A percentile compares a stretch with the other conserved stretches of the same genome.
Evolutionary conservation across 2,113 vertebrate genomes (phyloP).

Genomic region (Calonectris borealis): DNA sequence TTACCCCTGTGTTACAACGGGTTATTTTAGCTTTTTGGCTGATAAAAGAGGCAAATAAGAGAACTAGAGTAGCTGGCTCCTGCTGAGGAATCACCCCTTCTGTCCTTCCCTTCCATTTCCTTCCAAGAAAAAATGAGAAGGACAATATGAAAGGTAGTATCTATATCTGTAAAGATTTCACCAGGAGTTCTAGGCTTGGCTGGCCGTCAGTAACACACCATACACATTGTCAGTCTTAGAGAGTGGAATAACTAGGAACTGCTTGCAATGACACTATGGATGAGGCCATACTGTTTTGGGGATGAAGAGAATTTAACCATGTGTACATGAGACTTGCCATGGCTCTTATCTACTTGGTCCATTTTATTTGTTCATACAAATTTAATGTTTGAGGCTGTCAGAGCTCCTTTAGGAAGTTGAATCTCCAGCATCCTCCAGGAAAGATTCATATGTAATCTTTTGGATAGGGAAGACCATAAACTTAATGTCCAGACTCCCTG

Average conservation of each 20-base stretch:
- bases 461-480: not conserved
- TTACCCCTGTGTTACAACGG: not conserved
- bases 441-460: not conserved
- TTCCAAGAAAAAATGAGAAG: not conserved
- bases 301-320: not conserved
- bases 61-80: not conserved
- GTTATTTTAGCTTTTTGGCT: constrained; percentile 5
- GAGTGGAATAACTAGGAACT: not conserved
- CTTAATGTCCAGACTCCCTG: not conserved
- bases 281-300: not conserved
- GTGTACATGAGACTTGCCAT: not conserved
- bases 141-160: not conserved
- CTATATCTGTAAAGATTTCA: not conserved
- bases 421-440: not conserved
- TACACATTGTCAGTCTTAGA: not conserved
- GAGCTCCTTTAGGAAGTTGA: not conserved
- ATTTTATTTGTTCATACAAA: not conserved
- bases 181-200: not conserved
- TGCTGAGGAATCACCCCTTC: not conserved
- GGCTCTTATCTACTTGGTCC: not conserved
- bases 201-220: not conserved
- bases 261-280: not conserved
- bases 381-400: not conserved
- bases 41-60: not conserved
- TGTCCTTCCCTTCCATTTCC: not conserved